Evolutionary conservation across 1,140 invertebrate species (phyloP).

Genomic region (Bombus superbus): DNA sequence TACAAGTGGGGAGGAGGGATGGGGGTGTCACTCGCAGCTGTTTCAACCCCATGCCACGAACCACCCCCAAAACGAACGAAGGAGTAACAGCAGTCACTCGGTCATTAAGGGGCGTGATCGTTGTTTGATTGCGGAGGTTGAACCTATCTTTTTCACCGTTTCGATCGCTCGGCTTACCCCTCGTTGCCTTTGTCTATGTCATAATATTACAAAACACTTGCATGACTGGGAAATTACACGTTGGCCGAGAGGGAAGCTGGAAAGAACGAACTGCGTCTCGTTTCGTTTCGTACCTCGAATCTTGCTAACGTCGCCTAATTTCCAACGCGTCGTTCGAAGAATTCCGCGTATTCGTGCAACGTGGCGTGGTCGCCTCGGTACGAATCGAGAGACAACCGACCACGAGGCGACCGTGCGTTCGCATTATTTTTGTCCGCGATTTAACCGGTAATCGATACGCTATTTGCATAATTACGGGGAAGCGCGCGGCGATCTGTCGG

Average conservation of each 20-base stretch:
- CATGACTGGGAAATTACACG: neutral
- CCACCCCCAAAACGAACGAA: conserved; percentile 62
- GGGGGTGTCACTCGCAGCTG: conserved; percentile 73
- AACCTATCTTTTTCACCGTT: conserved; percentile 48
- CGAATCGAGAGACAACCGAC: no score
- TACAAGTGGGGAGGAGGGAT: conserved; percentile 43
- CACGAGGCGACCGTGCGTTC: no score
- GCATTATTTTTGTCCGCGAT: conserved; percentile 30
- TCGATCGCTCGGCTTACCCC: neutral
- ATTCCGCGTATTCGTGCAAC: no score
- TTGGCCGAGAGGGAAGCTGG: neutral
- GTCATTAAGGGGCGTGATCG: conserved; percentile 74
- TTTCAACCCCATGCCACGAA: conserved; percentile 64
- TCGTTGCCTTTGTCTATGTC: neutral
- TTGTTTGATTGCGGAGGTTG: conserved; percentile 70
- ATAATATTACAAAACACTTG: neutral
- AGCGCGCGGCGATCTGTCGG: conserved; percentile 20
- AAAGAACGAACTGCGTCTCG: neutral
- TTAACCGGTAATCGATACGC: conserved; percentile 52
- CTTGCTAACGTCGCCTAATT: no score
- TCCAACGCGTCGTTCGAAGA: no score
- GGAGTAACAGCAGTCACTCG: conserved; percentile 70
- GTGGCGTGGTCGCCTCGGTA: no score
- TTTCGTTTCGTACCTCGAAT: no score
- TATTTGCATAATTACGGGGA: conserved; percentile 60